Percentiles rank a stretch among this genome's conserved stretches.
These are phyloP conservation scores for Hystrix cristata DNA, from an alignment of 2,113 vertebrate species.

Conservation along the genomic window DNA sequence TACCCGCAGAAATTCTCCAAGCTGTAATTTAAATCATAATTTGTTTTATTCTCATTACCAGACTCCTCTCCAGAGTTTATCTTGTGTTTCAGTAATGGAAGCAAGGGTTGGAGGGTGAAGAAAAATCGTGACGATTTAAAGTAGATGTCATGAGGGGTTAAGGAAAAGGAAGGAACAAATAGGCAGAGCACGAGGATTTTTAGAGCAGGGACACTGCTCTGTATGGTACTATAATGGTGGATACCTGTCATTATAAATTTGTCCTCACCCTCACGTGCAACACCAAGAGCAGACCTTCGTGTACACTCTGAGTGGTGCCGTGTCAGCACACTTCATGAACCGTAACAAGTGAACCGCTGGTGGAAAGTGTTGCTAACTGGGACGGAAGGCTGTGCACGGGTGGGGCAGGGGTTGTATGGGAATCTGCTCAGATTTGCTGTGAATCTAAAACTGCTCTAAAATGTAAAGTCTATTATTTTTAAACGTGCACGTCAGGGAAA, in stretches of 20 bases:
- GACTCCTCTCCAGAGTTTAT: neutral
- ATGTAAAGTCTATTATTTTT: neutral
- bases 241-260: neutral
- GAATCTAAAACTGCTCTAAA: neutral
- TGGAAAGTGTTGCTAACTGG: neutral
- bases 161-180: neutral
- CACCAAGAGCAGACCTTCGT: neutral
- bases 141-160: too few relatives aligned
- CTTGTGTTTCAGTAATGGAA: neutral
- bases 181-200: neutral
- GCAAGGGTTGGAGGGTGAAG: neutral
- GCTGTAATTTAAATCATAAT: slow-evolving; percentile 10
- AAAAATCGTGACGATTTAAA: neutral
- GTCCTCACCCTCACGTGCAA: neutral
- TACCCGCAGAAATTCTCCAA: slow-evolving; percentile 24
- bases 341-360: neutral
- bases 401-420: neutral
- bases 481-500: neutral
- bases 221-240: neutral
- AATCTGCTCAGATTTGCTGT: neutral
- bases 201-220: neutral
- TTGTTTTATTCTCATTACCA: neutral
- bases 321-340: neutral
- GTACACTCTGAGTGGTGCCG: too few relatives aligned
- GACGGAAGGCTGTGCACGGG: neutral